Evolutionary conservation across 2,113 vertebrate genomes (phyloP), one percentile per base, ranked within the genome.

Genomic region (Pteruthius melanotis): DNA sequence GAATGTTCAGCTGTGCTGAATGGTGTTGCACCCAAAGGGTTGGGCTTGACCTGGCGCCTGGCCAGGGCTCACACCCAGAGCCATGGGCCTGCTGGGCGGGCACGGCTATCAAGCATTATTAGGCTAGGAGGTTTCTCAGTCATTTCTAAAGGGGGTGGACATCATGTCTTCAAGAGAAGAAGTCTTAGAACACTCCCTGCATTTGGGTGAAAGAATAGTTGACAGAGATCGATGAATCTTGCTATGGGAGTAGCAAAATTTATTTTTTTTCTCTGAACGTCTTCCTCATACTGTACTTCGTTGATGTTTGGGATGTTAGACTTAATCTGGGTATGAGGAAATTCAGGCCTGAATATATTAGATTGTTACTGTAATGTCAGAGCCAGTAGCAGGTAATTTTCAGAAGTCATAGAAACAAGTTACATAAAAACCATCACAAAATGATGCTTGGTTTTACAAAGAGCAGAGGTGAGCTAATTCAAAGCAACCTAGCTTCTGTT

Each of bases 71-170:
- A 15, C 42, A 26, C 68, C 72, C 86, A 47, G 56, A 44, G 56
- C 60, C 0, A 0, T 31, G 50, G 33, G 18, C 63, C 17, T 80
- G 63, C 59, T 0, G 0, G 49, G 49, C 1, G 0, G 45, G 42
- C 21, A 61, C 0, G 0, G 33, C 52, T 90, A 0, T 50, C 0
- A 0, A 81, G 92, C 60, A 20, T 63, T 57, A 33, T 78, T 59
- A 44, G 24, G 31, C 79, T 52, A 27, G 31, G 63, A 79, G 49
- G n/a, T 89, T 85, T 71, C 76, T 54, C 0, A 0, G n/a, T 28
- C 19, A 4, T 84, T 92, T 87, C 71, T 87, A 31, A 74, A 87
- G 19, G 15, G 10, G 3, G 14, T 76, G 20, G 49, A 20, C 12
- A 18, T 69, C 11, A 4, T 4, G 2, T 88, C n/a, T 57, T 80